phyloP scores from a whole-genome alignment of 2,888 invertebrate species.

The Metallyticus violacea region DNA sequence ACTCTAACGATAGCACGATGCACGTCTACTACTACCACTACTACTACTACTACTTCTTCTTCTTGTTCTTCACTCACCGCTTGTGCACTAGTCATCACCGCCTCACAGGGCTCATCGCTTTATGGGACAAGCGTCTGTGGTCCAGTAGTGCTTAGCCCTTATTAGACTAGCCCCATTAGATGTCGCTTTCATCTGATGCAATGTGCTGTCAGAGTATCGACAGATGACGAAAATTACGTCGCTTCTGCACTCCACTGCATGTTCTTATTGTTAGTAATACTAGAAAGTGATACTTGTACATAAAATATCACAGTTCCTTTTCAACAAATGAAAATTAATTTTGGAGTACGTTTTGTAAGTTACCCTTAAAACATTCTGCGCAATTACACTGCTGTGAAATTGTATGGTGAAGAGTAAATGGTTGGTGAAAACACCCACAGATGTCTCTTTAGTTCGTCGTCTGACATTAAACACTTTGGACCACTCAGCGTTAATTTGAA shows the following conservation, averaged over 20 bases:
- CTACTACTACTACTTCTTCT: not conserved
- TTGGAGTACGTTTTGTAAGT: not conserved
- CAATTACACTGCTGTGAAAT: too few species aligned
- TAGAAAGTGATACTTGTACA: not conserved
- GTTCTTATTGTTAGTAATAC: not conserved
- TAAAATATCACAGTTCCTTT: too few species aligned
- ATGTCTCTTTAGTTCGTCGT: too few species aligned
- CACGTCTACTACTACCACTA: too few species aligned
- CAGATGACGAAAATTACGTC: not conserved
- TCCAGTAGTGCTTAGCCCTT: not conserved
- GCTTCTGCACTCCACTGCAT: not conserved
- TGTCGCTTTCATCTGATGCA: too few species aligned
- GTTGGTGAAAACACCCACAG: too few species aligned
- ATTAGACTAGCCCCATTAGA: not conserved
- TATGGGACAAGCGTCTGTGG: not conserved
- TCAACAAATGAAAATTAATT: not conserved
- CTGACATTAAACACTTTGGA: too few species aligned
- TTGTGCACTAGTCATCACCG: too few species aligned
- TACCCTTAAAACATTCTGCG: not conserved
- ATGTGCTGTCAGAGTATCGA: too few species aligned
- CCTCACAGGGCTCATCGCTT: not conserved
- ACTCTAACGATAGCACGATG: not conserved
- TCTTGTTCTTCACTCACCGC: not conserved
- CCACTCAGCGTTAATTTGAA: too few species aligned
- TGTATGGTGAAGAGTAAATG: too few species aligned